Conservation (phyloP, 2,113 vertebrate species). For the Micromys minutus region DNA sequence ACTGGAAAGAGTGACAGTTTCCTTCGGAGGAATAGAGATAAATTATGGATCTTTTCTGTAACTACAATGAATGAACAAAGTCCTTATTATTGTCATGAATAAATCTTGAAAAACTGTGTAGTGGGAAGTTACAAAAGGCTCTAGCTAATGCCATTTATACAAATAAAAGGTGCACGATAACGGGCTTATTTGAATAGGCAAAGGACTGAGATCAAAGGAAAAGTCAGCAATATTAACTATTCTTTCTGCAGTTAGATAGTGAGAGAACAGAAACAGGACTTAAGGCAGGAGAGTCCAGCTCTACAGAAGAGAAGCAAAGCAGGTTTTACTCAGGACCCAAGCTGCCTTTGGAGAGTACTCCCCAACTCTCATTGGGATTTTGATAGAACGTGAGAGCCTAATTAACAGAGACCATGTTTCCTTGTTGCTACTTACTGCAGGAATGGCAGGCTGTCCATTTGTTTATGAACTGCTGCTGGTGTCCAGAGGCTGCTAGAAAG, state of each 20-base stretch:
- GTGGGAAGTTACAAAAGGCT: background rate
- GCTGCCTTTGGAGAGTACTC: background rate
- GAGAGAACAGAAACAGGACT: background rate
- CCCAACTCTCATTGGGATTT: background rate
- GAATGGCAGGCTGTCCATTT: background rate
- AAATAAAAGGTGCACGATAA: background rate
- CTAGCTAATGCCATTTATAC: background rate
- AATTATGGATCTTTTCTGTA: background rate
- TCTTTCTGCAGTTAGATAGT: background rate
- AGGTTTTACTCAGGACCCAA: background rate
- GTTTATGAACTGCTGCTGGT: background rate
- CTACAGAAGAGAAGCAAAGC: background rate
- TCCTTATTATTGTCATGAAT: background rate
- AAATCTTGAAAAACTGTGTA: background rate
- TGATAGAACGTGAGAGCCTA: conserved; percentile 14
- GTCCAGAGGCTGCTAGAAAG: background rate
- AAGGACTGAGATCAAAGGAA: background rate
- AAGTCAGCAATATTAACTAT: background rate
- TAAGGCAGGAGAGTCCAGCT: background rate
- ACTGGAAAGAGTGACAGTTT: conserved; percentile 11
- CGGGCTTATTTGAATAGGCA: background rate
- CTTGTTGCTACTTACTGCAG: background rate
- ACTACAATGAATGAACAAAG: background rate
- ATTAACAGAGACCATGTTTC: background rate
- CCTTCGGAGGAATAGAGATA: background rate